Conservation (phyloP, 2,888 invertebrate species). For the Dicyrtoma fusca region DNA sequence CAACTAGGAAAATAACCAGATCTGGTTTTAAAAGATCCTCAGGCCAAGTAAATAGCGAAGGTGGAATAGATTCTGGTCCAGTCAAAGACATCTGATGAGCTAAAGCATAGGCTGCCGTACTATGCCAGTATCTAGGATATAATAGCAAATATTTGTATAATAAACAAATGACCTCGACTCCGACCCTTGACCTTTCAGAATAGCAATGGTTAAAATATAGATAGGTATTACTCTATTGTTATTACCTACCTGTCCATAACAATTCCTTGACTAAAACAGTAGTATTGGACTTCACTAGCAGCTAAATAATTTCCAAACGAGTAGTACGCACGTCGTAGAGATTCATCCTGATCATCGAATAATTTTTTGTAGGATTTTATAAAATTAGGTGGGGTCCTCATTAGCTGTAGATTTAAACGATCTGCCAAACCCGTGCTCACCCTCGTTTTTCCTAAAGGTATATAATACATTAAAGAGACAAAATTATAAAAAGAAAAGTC, state of each 20-base stretch:
- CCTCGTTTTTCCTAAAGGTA: slow-evolving; percentile 60
- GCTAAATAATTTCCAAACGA: slow-evolving; percentile 63
- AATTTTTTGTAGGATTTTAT: slow-evolving; percentile 58
- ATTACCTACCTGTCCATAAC: slow-evolving; percentile 61
- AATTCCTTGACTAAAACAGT: slow-evolving; percentile 59
- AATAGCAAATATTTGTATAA: neutral
- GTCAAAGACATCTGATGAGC: slow-evolving; percentile 59
- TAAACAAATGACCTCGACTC: neutral
- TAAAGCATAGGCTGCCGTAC: slow-evolving; percentile 61
- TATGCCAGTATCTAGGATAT: slow-evolving; percentile 62
- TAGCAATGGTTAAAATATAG: neutral
- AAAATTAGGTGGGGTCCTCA: slow-evolving; percentile 61
- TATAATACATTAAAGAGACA: neutral
- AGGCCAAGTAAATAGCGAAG: slow-evolving; percentile 61
- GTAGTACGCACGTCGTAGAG: slow-evolving; percentile 61
- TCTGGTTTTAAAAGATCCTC: slow-evolving; percentile 61
- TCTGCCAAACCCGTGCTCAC: slow-evolving; percentile 59
- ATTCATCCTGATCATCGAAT: slow-evolving; percentile 59
- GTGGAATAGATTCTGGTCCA: slow-evolving; percentile 55
- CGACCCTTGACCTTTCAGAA: no score
- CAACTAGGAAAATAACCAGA: slow-evolving; percentile 60
- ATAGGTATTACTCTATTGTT: neutral
- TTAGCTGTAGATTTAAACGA: slow-evolving; percentile 58
- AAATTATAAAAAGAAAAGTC: no score
- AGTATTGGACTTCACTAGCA: slow-evolving; percentile 59